phyloP scores from a whole-genome alignment of 2,888 invertebrate genomes.

The Diploptera punctata region DNA sequence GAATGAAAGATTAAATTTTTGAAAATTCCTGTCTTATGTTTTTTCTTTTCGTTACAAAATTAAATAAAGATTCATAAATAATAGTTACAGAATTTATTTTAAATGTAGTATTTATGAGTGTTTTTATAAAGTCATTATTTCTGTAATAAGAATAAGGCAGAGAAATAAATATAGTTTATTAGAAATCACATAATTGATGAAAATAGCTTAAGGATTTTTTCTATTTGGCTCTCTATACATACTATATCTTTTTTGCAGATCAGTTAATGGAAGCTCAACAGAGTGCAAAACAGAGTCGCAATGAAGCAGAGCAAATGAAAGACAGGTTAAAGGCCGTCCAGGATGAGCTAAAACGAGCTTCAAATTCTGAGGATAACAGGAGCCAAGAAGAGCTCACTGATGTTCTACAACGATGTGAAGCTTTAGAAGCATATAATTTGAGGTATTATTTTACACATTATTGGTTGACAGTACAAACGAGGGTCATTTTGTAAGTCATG shows the following conservation, averaged over 20 bases:
- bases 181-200: background rate
- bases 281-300: conserved; percentile 57
- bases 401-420: conserved; percentile 18
- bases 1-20: too few relatives aligned
- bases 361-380: conserved; percentile 9
- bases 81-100: too few relatives aligned
- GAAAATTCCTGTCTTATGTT: too few relatives aligned
- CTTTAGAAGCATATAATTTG: conserved; percentile 26
- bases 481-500: too few relatives aligned
- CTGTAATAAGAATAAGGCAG: too few relatives aligned
- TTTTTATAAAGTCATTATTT: too few relatives aligned
- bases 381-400: conserved; percentile 15
- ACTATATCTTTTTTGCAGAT: conserved; percentile 39
- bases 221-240: background rate
- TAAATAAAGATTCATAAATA: too few relatives aligned
- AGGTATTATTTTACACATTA: background rate
- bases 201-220: too few relatives aligned
- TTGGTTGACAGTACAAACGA: too few relatives aligned
- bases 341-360: conserved; percentile 49
- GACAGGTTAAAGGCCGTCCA: conserved; percentile 51
- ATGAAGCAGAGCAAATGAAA: conserved; percentile 58
- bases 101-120: too few relatives aligned
- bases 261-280: conserved; percentile 52
- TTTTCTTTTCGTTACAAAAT: too few relatives aligned
- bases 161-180: background rate